Percentiles rank a stretch among this genome's conserved stretches.
These are phyloP conservation scores for Meloidogyne hapla DNA, from an alignment of 1,140 invertebrate genomes.

Conservation along the genomic window DNA sequence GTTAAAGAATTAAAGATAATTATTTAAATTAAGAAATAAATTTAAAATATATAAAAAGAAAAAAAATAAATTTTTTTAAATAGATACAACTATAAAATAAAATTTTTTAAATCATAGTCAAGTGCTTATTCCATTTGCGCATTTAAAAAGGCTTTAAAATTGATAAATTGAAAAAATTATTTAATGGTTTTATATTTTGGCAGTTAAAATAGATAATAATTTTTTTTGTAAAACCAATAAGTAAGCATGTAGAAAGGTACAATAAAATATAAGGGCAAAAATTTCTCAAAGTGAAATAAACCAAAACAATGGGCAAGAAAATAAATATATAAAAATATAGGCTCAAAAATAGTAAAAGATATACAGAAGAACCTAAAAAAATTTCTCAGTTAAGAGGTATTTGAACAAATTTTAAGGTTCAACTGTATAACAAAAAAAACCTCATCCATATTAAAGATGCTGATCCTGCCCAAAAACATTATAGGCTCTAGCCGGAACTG, in stretches of 20 bases:
- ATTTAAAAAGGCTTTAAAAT: too few relatives aligned
- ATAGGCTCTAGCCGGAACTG: not conserved
- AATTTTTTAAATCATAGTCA: too few relatives aligned
- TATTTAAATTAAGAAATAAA: too few relatives aligned
- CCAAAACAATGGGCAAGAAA: not conserved
- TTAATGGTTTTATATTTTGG: not conserved
- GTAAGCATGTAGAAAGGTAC: not conserved
- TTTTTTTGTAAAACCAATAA: not conserved
- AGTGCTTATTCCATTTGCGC: too few relatives aligned
- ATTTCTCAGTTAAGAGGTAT: too few relatives aligned
- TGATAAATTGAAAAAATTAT: not conserved
- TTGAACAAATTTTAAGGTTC: too few relatives aligned
- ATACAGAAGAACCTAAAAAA: not conserved
- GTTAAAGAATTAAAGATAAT: too few relatives aligned
- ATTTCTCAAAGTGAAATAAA: not conserved
- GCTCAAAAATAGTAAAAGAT: constrained; percentile 1
- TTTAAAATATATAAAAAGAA: too few relatives aligned
- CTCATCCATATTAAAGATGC: not conserved
- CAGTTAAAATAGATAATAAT: constrained; percentile 1
- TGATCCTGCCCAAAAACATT: not conserved
- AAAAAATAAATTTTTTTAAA: too few relatives aligned
- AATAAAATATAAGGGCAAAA: not conserved
- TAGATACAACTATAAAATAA: too few relatives aligned
- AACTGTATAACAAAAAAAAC: too few relatives aligned
- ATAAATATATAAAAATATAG: not conserved